phyloP scores from a whole-genome alignment of 2,888 invertebrate species.

The Muscina levida region DNA sequence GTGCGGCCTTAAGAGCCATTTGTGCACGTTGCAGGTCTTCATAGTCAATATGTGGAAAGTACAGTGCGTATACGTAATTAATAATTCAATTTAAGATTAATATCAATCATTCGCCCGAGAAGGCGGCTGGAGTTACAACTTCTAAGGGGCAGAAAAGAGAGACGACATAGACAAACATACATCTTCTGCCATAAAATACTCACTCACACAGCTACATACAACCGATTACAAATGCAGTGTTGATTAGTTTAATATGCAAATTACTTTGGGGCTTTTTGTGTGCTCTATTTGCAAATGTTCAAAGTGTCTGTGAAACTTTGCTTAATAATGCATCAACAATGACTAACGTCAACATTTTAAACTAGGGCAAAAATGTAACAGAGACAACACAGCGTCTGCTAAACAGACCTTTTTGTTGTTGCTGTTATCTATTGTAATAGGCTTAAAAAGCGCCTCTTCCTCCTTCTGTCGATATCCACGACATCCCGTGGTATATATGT shows the following conservation, averaged over 20 bases:
- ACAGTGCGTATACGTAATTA: slow-evolving; percentile 55
- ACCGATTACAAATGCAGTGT: slow-evolving; percentile 36
- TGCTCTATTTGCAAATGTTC: background rate
- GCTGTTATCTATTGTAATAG: background rate
- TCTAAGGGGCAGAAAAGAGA: too few species aligned
- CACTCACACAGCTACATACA: too few species aligned
- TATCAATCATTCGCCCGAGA: slow-evolving; percentile 58
- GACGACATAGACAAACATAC: too few species aligned
- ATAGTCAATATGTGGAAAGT: background rate
- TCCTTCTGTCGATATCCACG: background rate
- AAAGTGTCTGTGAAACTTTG: background rate
- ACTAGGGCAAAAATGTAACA: background rate
- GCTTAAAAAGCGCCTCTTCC: background rate
- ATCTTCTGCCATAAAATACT: too few species aligned
- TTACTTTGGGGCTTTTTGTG: slow-evolving; percentile 38
- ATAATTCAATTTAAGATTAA: slow-evolving; percentile 63
- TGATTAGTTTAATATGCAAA: slow-evolving; percentile 60
- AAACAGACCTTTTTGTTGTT: background rate
- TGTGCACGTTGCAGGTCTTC: too few species aligned
- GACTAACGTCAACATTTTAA: background rate
- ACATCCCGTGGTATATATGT: too few species aligned
- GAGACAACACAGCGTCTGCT: too few species aligned
- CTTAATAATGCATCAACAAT: background rate
- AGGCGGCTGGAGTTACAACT: slow-evolving; percentile 10
- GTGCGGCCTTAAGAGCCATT: too few species aligned